Conservation (phyloP, 2,888 invertebrate species). For the Lypha dubia region DNA sequence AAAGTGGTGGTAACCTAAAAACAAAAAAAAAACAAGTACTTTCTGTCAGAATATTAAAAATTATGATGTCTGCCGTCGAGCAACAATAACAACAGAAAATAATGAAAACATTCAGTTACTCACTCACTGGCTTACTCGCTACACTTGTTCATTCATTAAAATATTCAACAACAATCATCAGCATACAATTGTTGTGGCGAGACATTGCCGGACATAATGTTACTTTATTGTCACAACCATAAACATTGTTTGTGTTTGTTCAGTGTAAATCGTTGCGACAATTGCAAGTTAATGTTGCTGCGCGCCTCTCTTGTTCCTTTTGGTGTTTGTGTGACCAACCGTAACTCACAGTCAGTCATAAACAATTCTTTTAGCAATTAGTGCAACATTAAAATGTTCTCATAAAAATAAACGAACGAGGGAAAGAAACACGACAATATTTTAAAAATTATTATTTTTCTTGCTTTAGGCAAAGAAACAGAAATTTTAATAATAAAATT, state of each 20-base stretch:
- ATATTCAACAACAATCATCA: not conserved
- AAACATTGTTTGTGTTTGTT: slow-evolving; percentile 24
- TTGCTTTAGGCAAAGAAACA: slow-evolving; percentile 7
- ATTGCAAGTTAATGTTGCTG: slow-evolving; percentile 22
- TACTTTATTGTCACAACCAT: slow-evolving; percentile 57
- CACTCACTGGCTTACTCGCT: slow-evolving; percentile 47
- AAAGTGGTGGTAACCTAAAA: slow-evolving; percentile 4
- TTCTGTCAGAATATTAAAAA: slow-evolving; percentile 59
- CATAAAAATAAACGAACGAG: slow-evolving; percentile 62
- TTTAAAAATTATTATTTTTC: slow-evolving; percentile 12
- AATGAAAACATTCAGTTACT: slow-evolving; percentile 40
- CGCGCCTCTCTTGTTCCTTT: not conserved
- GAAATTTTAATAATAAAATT: slow-evolving; percentile 8
- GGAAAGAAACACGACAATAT: slow-evolving; percentile 62
- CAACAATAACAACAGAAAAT: slow-evolving; percentile 35
- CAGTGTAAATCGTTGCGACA: slow-evolving; percentile 19
- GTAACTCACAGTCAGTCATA: slow-evolving; percentile 66
- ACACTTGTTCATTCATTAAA: slow-evolving; percentile 38
- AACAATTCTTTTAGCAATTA: slow-evolving; percentile 73
- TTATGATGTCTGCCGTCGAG: slow-evolving; percentile 55
- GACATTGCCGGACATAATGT: slow-evolving; percentile 61
- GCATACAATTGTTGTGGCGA: slow-evolving; percentile 7
- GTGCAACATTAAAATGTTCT: slow-evolving; percentile 72
- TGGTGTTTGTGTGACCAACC: slow-evolving; percentile 57
- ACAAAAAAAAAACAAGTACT: slow-evolving; percentile 48